Evolutionary conservation across 2,888 invertebrate genomes (phyloP).

Genomic region (Caenorhabditis parvicauda): DNA sequence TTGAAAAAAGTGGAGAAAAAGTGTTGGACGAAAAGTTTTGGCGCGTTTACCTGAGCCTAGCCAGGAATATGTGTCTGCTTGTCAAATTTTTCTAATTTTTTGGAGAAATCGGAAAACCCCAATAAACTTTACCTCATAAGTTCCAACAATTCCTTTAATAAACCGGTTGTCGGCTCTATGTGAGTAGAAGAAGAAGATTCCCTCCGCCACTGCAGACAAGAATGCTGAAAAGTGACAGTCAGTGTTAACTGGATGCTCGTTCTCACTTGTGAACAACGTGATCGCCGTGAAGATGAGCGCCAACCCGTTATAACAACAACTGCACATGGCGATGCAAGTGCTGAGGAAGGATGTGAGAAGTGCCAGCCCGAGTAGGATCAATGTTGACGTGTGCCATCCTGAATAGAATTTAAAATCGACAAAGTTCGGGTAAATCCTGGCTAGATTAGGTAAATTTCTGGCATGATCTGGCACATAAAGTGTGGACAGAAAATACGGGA

Average conservation of each 20-base stretch:
- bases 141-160: slow-evolving; percentile 62
- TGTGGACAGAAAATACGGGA: too few relatives aligned
- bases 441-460: too few relatives aligned
- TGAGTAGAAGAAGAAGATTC: slow-evolving; percentile 61
- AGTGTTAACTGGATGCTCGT: neutral
- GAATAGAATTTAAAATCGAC: too few relatives aligned
- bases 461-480: too few relatives aligned
- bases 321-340: slow-evolving; percentile 52
- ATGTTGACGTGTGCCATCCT: slow-evolving; percentile 60
- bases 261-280: slow-evolving; percentile 52
- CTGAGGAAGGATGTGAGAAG: slow-evolving; percentile 52
- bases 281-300: slow-evolving; percentile 56
- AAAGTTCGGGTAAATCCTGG: too few relatives aligned
- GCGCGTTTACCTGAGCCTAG: too few relatives aligned
- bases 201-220: slow-evolving; percentile 58
- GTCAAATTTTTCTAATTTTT: neutral
- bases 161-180: slow-evolving; percentile 61
- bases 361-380: slow-evolving; percentile 55
- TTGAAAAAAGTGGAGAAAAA: neutral
- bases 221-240: slow-evolving; percentile 38
- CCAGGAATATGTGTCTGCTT: too few relatives aligned
- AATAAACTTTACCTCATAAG: slow-evolving; percentile 58
- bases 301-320: slow-evolving; percentile 56
- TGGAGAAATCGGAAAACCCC: too few relatives aligned
- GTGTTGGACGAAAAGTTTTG: neutral